Evolutionary conservation across 2,113 vertebrate genomes (phyloP), one percentile per base, ranked within the genome.

Genomic region (Himantopus leucocephalus): DNA sequence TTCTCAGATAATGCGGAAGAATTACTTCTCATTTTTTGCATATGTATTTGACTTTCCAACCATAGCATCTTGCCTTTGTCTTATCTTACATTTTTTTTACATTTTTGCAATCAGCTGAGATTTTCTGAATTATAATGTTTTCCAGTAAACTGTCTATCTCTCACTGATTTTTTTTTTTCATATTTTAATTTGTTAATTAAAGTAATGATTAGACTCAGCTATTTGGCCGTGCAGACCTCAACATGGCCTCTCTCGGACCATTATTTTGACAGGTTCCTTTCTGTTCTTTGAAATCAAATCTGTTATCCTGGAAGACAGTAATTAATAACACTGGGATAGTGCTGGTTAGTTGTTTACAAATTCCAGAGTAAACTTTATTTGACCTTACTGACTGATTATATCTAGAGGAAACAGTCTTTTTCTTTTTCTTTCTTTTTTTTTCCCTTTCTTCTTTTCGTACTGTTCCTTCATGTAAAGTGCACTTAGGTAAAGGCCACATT

Each of bases 241-340:
- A 66, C 6, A 4, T 48, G 72, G 67, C 45, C 84, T 94, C 24
- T 79, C 37, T 72, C 0, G 17, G 45, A 80, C 30, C 34, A 68
- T 64, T 94, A 88, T 91, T 96, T 92, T 92, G 72, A 92, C 62
- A 89, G 18, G 20, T 86, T 86, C 10, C 35, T 94, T 75, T 88
- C 67, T 70, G 59, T 59, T 86, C 71, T 86, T 97, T 94, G 92
- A 95, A 95, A 95, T 89, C 10, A 94, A 94, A 84, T 66, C 83
- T 80, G 39, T 23, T 21, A 86, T 89, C 30, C 59, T 91, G 47
- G 72, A 86, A 86, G 75, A 80, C 5, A 80, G 68, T 66, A 95
- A 80, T 92, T 94, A 92, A 91, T 86, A 94, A 73, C 39, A 58
- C 53, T 52, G 59, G 53, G 35, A 80, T 86, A 60, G 35, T 56